Base-by-base conservation (phyloP, 2,888 invertebrate species). In the Morinoia aosen region DNA sequence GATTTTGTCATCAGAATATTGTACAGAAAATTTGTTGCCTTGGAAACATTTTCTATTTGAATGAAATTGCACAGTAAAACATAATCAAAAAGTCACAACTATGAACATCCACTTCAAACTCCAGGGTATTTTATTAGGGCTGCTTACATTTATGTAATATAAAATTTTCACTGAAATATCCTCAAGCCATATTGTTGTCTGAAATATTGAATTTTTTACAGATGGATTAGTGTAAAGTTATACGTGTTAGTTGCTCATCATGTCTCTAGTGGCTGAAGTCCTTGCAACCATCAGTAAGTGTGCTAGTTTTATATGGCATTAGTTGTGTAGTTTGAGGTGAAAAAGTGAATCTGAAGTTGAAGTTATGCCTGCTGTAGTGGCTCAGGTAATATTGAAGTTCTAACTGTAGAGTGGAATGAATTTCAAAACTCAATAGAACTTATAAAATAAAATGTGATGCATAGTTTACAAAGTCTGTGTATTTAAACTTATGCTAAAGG, bases 231-330 rank as follows among this genome's bases (percentile, higher is more conserved):
- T 19, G 25, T 76, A 33, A 76, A 76, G 25, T 25, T 33, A 76
- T 1, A 25, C 25, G 16, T 76, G 76, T 76, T 76, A 76, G 33
- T 76, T 76, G 10, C 76, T 76, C 25, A 93, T 57, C 58, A 93
- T 93, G 93, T 56, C 93, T 33, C 56, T 93, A n/a, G 93, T 93
- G 93, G 93, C 93, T 57, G 93, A 93, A 56, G 93, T 93, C 11
- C 93, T 93, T 57, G 93, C 93, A 56, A 25, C 93, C 4, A 93
- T 93, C n/a, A 93, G 93, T 93, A 57, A 93, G 93, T 93, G 57
- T 90, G 48, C 14, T 40, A 48, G 3, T 40, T 16, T 40, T 90
- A 40, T 90, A 40, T 40, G 40, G 90, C 39, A 90, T 40, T 90
- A 14, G 1, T 16, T 48, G 12, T 90, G 40, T 33, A 25, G 64